These are phyloP conservation scores for Oncorhynchus nerka DNA, from an alignment of 2,113 vertebrate genomes.

Conservation along the genomic window DNA sequence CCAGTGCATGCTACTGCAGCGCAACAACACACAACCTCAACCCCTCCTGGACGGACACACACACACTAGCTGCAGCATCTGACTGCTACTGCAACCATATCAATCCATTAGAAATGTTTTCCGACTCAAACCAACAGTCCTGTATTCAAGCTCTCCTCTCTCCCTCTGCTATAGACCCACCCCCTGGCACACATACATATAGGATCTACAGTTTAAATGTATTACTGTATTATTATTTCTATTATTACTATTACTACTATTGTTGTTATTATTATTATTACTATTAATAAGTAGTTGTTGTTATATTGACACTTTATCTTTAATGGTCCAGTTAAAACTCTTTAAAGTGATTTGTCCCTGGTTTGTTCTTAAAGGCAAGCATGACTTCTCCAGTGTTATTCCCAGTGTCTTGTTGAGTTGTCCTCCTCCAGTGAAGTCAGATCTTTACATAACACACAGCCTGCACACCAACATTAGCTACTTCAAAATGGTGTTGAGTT, in stretches of 20 bases:
- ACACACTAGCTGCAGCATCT: too few species aligned
- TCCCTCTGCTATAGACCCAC: slow-evolving; percentile 32
- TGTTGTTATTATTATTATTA: too few species aligned
- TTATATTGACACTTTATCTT: slow-evolving; percentile 64
- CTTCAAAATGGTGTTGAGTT: too few species aligned
- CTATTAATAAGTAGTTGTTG: slow-evolving; percentile 32
- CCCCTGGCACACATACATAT: slow-evolving; percentile 17
- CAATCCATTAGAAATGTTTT: too few species aligned
- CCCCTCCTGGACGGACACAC: not conserved
- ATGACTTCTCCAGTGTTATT: slow-evolving; percentile 60
- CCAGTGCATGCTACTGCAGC: too few species aligned
- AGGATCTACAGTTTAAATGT: slow-evolving; percentile 23
- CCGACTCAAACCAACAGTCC: slow-evolving; percentile 3
- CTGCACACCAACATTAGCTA: too few species aligned
- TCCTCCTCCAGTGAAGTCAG: too few species aligned
- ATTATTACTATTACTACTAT: slow-evolving; percentile 38
- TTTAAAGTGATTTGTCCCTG: slow-evolving; percentile 28
- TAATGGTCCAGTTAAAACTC: slow-evolving; percentile 47
- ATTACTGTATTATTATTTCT: slow-evolving; percentile 32
- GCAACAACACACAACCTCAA: not conserved
- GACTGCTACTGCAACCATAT: too few species aligned
- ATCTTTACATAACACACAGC: too few species aligned
- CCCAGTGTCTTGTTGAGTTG: slow-evolving; percentile 34
- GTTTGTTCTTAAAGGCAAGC: slow-evolving; percentile 47
- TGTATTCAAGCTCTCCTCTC: not conserved